Evolutionary conservation across 2,888 invertebrate species (phyloP), one percentile per base, ranked within the genome.

Genomic region (Bibio marci): DNA sequence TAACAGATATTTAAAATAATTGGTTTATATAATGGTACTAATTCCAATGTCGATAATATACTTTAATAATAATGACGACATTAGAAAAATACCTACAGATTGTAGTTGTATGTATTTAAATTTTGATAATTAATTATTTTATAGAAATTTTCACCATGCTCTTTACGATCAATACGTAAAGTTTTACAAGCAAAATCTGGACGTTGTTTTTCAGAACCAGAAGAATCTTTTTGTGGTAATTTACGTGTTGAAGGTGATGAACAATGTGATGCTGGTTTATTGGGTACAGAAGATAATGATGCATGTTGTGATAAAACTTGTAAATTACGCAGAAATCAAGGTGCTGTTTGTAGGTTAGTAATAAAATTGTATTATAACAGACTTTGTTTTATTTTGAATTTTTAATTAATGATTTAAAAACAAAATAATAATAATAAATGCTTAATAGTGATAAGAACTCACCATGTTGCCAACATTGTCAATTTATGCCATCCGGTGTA

Each of bases 161-260:
- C 90, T 54, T 68, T 87, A 44, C 73, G 91, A 17, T 90, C 91
- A 1, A 92, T 95, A 45, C 75, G 87, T 38, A 88, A 91, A 63
- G 94, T 95, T 28, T 64, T 95, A 39, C 80, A 85, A 60, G 85
- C 87, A 1, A 95, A 94, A 62, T 87, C 91, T 0, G 82, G 85
- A 1, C 71, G 86, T 37, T 90, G 88, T 56, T 90, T 90, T 59
- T 88, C 85, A 1, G 90, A 90, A 63, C 91, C 90, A 1, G 88
- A 90, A 59, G 88, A 88, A 63, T 88, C 90, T 39, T 91, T 92
- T 63, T 97, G 95, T 59, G 95, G 95, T 8, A 95, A 97, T 66
- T 68, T 91, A 46, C 71, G 92, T 11, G 92, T 95, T 1, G 91
- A 97, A 59, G 88, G 86, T 3, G 90, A 87, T 46, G 95, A 97